A percentile compares a stretch with the other conserved stretches of the same genome.
Evolutionary conservation across 2,113 vertebrate genomes (phyloP).

Genomic region (Colossoma macropomum): DNA sequence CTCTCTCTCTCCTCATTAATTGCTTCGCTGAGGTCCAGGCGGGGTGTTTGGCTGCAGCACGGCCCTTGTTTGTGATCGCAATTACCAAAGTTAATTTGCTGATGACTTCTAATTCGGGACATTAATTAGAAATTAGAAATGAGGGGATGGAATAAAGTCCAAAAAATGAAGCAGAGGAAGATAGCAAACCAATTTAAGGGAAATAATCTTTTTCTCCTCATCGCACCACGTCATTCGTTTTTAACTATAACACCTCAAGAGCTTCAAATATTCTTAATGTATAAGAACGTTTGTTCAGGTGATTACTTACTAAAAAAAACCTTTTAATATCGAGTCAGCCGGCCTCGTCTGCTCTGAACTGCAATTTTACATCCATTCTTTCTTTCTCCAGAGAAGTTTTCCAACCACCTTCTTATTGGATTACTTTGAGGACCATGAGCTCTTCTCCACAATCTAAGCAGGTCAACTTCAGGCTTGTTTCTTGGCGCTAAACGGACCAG

Average conservation of each 20-base stretch:
- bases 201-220: background rate
- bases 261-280: background rate
- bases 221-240: background rate
- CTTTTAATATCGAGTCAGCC: no score
- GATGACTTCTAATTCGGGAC: conserved; percentile 1
- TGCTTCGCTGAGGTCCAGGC: background rate
- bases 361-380: no score
- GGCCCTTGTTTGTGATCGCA: conserved; percentile 12
- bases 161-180: background rate
- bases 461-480: conserved; percentile 12
- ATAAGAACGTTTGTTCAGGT: no score
- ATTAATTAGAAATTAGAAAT: conserved; percentile 14
- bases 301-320: no score
- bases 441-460: background rate
- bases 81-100: conserved; percentile 27
- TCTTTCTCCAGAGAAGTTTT: background rate
- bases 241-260: background rate
- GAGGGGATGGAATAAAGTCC: background rate
- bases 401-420: background rate
- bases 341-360: no score
- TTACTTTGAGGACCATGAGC: background rate
- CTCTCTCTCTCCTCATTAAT: background rate
- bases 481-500: no score
- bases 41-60: background rate
- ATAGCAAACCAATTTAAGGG: background rate